These are phyloP conservation scores for Callimorpha dominula DNA, from an alignment of 2,888 invertebrate genomes.

Conservation along the genomic window DNA sequence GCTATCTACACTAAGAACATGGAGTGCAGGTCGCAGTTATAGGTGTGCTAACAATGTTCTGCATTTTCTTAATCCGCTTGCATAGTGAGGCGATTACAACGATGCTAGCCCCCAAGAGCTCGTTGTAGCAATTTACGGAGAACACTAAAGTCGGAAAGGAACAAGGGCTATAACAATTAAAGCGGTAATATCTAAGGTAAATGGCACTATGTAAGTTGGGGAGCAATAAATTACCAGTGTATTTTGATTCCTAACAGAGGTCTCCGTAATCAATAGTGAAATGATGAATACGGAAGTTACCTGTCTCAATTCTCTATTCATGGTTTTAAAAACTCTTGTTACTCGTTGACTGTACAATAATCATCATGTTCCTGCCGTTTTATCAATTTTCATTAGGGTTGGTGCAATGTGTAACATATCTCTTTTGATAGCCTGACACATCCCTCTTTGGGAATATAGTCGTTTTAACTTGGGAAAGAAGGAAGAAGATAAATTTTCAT, in stretches of 20 bases:
- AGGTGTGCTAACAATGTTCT: conserved; percentile 8
- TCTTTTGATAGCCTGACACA: too few species aligned
- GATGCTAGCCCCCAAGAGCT: conserved; percentile 5
- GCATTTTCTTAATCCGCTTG: conserved; percentile 10
- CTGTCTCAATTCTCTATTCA: background rate
- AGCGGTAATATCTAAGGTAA: conserved; percentile 16
- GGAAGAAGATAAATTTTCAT: too few species aligned
- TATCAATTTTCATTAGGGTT: too few species aligned
- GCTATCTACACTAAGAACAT: background rate
- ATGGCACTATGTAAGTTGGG: conserved; percentile 7
- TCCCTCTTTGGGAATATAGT: too few species aligned
- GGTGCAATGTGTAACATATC: too few species aligned
- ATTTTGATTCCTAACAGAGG: background rate
- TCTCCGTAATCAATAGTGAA: background rate
- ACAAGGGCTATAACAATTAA: conserved; percentile 19
- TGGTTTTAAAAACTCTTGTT: background rate
- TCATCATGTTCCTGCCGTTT: too few species aligned
- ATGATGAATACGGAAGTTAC: too few species aligned
- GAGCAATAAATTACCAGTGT: conserved; percentile 5
- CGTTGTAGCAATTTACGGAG: conserved; percentile 14
- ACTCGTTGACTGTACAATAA: too few species aligned
- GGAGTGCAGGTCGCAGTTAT: background rate
- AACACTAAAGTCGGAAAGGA: conserved; percentile 15
- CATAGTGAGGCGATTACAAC: conserved; percentile 18
- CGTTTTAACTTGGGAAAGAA: too few species aligned